These are phyloP conservation scores for Leptoteleia sp. DNA, from an alignment of 1,140 invertebrate genomes.

Conservation along the genomic window DNA sequence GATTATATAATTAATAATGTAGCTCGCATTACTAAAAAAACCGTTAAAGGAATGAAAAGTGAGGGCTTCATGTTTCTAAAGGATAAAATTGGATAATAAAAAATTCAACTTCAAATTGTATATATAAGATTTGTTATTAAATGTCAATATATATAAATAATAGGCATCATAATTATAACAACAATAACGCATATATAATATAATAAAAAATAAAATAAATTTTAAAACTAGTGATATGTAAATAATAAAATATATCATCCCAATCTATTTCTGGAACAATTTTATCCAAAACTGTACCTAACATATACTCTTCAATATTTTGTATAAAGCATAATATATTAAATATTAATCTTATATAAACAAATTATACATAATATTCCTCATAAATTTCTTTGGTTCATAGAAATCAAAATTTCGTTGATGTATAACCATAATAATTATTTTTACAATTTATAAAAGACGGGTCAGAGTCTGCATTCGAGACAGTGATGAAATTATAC, in stretches of 20 bases:
- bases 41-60: no score
- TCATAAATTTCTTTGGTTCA: constrained; percentile 57
- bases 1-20: no score
- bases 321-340: constrained; percentile 53
- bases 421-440: no score
- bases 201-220: constrained; percentile 50
- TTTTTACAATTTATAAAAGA: constrained; percentile 4
- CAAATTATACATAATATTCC: constrained; percentile 43
- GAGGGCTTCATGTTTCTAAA: no score
- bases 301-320: constrained; percentile 31
- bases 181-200: constrained; percentile 52
- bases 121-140: constrained; percentile 40
- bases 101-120: background rate
- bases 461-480: constrained; percentile 19
- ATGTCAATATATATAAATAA: constrained; percentile 47
- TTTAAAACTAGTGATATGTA: constrained; percentile 58
- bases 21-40: no score
- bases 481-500: no score
- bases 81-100: no score
- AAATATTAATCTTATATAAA: constrained; percentile 45
- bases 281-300: constrained; percentile 31
- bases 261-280: constrained; percentile 31
- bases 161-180: constrained; percentile 44
- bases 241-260: constrained; percentile 52
- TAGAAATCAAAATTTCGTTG: constrained; percentile 29